Evolutionary conservation across 2,797 vertebrate species (phyloP).

Genomic region (Microtus obscurus): DNA sequence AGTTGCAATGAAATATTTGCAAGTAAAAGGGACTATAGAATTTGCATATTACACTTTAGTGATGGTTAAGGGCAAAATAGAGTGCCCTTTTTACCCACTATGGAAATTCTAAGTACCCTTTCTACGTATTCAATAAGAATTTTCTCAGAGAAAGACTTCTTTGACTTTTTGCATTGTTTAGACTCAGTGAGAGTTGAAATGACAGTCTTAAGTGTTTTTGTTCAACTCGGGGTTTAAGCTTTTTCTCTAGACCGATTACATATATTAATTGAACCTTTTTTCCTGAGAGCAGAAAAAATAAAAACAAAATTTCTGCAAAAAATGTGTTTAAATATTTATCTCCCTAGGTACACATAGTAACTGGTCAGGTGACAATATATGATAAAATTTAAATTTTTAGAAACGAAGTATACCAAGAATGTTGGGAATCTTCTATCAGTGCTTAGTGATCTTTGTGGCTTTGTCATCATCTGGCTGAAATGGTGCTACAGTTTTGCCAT

Average conservation of each 20-base stretch:
- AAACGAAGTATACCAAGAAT: background rate
- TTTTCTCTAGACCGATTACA: background rate
- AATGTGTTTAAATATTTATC: background rate
- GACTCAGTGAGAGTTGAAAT: background rate
- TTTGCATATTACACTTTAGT: background rate
- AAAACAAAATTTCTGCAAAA: background rate
- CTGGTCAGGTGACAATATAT: background rate
- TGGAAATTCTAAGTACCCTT: conserved; percentile 16
- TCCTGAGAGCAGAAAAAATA: background rate
- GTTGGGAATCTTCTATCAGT: background rate
- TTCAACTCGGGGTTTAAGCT: background rate
- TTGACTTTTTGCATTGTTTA: background rate
- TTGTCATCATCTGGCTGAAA: background rate
- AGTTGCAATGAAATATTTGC: background rate
- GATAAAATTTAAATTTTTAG: background rate
- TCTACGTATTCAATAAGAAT: background rate
- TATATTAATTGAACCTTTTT: background rate
- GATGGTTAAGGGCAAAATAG: background rate
- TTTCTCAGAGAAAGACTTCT: background rate
- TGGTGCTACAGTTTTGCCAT: background rate
- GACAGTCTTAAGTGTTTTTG: background rate
- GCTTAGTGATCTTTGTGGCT: background rate
- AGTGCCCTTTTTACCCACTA: background rate
- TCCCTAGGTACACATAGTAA: background rate
- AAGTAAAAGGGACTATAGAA: too few relatives aligned